phyloP scores from a whole-genome alignment of 2,797 vertebrate species.

The Pelobates cultripes region DNA sequence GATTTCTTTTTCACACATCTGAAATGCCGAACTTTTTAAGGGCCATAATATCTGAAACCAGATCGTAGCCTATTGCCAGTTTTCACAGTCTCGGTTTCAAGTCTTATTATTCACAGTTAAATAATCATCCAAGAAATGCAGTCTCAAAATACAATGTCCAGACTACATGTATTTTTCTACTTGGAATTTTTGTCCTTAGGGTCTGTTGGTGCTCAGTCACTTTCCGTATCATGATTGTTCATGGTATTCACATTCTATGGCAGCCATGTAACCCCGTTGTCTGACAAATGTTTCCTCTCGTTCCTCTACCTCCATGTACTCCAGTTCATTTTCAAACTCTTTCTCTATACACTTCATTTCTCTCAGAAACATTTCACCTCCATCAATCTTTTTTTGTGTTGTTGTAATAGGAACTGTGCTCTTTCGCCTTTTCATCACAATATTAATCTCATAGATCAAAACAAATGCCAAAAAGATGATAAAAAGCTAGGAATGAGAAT shows the following conservation, averaged over 20 bases:
- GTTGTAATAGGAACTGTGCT: constrained; percentile 7
- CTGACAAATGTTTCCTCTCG: not conserved
- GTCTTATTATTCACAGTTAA: not conserved
- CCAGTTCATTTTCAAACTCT: not conserved
- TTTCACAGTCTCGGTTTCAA: no score
- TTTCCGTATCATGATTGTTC: not conserved
- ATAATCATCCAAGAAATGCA: not conserved
- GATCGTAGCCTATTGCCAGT: no score
- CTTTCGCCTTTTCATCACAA: constrained; percentile 51
- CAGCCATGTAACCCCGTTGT: not conserved
- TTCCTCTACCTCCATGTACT: not conserved
- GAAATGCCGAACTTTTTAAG: no score
- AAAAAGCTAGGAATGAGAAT: constrained; percentile 59
- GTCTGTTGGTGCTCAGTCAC: no score
- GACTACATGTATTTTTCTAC: no score
- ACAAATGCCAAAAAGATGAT: constrained; percentile 62
- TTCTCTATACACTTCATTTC: not conserved
- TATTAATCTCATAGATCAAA: constrained; percentile 62
- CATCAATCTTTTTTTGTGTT: not conserved
- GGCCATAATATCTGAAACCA: no score
- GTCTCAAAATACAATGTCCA: no score
- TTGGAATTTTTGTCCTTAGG: no score
- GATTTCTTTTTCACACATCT: no score
- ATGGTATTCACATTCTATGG: not conserved
- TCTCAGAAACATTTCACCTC: not conserved